These are phyloP conservation scores for Ceratothoa steindachneri DNA, from an alignment of 2,888 invertebrate species.

Conservation along the genomic window DNA sequence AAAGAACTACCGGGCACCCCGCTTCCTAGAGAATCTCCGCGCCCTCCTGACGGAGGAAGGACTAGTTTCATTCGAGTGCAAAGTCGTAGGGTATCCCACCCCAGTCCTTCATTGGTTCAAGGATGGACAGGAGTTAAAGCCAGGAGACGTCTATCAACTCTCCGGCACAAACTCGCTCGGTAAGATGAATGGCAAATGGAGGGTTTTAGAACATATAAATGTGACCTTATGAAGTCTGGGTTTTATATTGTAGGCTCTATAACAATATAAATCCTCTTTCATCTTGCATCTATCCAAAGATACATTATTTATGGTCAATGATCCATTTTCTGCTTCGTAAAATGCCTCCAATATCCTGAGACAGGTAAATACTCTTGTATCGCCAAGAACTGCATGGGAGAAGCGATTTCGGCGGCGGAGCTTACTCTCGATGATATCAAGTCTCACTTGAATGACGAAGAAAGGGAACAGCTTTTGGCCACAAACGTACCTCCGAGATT, in stretches of 20 bases:
- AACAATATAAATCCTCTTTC: too few species aligned
- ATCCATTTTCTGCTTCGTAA: too few species aligned
- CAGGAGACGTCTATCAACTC: slow-evolving; percentile 85
- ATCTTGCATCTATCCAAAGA: too few species aligned
- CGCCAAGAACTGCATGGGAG: slow-evolving; percentile 85
- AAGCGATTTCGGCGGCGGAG: slow-evolving; percentile 78
- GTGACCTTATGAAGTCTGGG: too few species aligned
- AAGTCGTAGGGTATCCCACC: slow-evolving; percentile 86
- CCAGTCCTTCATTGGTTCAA: slow-evolving; percentile 85
- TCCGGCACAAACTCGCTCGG: slow-evolving; percentile 82
- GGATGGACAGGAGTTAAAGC: slow-evolving; percentile 84
- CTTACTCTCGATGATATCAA: slow-evolving; percentile 85
- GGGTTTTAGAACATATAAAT: too few species aligned
- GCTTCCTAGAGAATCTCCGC: slow-evolving; percentile 83
- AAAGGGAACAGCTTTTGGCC: slow-evolving; percentile 64
- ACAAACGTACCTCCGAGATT: slow-evolving; percentile 75
- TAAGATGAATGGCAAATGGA: too few species aligned
- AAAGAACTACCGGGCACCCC: slow-evolving; percentile 80
- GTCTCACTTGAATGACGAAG: slow-evolving; percentile 81
- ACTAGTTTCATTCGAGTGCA: slow-evolving; percentile 85
- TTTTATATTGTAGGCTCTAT: too few species aligned
- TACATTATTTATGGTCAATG: too few species aligned
- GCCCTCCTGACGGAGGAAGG: slow-evolving; percentile 87
- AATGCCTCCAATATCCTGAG: neutral
- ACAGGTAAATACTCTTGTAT: slow-evolving; percentile 79